Conservation (phyloP, 2,888 invertebrate species). For the Amphipoea lucens region DNA sequence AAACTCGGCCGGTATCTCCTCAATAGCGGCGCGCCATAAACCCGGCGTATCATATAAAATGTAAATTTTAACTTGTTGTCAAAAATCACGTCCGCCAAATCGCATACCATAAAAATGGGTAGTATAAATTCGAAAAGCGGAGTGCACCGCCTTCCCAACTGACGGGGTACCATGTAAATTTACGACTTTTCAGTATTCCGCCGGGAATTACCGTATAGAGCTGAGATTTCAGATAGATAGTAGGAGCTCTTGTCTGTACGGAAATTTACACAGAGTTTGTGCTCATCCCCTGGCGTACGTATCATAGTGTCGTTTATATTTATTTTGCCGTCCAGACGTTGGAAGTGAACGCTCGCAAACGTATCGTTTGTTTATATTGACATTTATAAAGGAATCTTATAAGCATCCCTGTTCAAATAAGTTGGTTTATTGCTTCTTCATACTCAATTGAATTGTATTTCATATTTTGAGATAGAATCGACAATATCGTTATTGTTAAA, state of each 20-base stretch:
- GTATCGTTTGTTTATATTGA: conserved; percentile 46
- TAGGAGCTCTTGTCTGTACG: conserved; percentile 70
- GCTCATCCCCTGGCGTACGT: conserved; percentile 64
- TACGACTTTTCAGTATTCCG: conserved; percentile 87
- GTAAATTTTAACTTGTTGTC: conserved; percentile 84
- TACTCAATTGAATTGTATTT: conserved; percentile 25
- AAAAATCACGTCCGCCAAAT: conserved; percentile 85
- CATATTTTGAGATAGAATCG: background rate
- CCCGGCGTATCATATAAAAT: conserved; percentile 80
- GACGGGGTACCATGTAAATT: conserved; percentile 84
- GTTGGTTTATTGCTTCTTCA: conserved; percentile 30
- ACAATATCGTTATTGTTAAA: conserved; percentile 8
- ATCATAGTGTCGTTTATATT: conserved; percentile 55
- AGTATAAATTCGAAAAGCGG: conserved; percentile 83
- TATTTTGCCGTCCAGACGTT: conserved; percentile 48
- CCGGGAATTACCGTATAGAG: conserved; percentile 84
- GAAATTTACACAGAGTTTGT: conserved; percentile 76
- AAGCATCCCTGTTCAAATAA: conserved; percentile 39
- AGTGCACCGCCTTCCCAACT: conserved; percentile 78
- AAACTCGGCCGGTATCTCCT: conserved; percentile 61
- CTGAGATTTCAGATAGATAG: conserved; percentile 83
- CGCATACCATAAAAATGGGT: conserved; percentile 83
- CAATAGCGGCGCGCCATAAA: conserved; percentile 73
- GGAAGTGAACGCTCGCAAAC: conserved; percentile 33
- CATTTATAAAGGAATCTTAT: conserved; percentile 36